These are phyloP conservation scores for Mustela lutreola DNA, from an alignment of 2,113 vertebrate genomes.

Conservation along the genomic window DNA sequence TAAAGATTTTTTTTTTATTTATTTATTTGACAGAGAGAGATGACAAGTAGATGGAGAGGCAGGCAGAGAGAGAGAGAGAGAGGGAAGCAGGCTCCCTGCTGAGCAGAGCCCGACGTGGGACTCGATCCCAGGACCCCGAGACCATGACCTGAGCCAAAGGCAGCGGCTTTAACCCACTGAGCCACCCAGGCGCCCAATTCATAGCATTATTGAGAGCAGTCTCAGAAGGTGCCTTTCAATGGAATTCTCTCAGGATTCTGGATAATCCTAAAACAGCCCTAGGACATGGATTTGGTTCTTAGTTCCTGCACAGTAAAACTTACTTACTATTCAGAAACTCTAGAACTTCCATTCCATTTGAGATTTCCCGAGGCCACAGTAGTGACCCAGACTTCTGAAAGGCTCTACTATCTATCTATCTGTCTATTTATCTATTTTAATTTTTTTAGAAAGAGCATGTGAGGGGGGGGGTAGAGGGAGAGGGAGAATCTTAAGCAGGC, in stretches of 20 bases:
- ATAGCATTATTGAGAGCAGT: not conserved
- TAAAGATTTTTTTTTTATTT: too few relatives aligned
- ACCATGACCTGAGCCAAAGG: too few relatives aligned
- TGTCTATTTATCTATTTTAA: not conserved
- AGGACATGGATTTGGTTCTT: not conserved
- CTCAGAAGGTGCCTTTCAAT: slow-evolving; percentile 38
- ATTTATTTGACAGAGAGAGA: too few relatives aligned
- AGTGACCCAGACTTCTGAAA: slow-evolving; percentile 12
- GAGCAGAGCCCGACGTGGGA: too few relatives aligned
- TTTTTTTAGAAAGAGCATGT: not conserved
- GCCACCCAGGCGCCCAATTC: too few relatives aligned
- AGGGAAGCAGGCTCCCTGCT: too few relatives aligned
- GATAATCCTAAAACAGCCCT: not conserved
- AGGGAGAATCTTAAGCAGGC: not conserved
- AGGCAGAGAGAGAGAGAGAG: too few relatives aligned
- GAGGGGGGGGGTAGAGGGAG: not conserved
- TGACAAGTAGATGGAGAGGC: too few relatives aligned
- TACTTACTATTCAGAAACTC: slow-evolving; percentile 42
- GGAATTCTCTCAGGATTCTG: slow-evolving; percentile 28
- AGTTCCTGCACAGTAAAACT: slow-evolving; percentile 36
- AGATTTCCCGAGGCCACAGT: slow-evolving; percentile 24
- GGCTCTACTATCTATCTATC: not conserved
- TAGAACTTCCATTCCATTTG: slow-evolving; percentile 43
- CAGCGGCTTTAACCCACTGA: too few relatives aligned
- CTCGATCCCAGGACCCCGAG: too few relatives aligned